phyloP scores from a whole-genome alignment of 2,113 vertebrate species.

The Otis tarda region DNA sequence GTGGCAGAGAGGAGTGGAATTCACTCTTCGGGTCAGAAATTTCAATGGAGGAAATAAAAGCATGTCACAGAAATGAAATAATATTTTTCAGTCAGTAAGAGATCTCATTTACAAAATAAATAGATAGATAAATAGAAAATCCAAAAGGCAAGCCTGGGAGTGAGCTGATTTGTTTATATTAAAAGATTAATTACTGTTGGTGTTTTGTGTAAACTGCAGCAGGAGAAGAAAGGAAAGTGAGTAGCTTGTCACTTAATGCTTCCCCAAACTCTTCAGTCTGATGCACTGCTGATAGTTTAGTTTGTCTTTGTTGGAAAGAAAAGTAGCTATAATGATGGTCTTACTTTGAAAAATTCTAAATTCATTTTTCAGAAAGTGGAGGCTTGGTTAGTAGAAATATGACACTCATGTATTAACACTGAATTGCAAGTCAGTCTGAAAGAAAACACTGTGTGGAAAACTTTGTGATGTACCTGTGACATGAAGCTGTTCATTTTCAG shows the following conservation, averaged over 20 bases:
- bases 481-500: background rate
- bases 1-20: background rate
- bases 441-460: background rate
- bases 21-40: background rate
- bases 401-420: background rate
- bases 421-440: constrained; percentile 23
- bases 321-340: background rate
- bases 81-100: background rate
- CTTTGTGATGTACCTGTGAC: background rate
- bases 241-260: background rate
- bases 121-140: background rate
- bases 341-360: background rate
- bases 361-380: background rate
- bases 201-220: background rate
- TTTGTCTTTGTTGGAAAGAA: background rate
- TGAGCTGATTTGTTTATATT: background rate
- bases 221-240: background rate
- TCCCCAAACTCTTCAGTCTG: background rate
- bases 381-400: background rate
- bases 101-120: background rate
- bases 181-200: background rate
- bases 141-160: background rate
- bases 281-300: background rate
- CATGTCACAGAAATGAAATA: background rate
- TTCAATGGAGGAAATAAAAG: background rate